phyloP scores from a whole-genome alignment of 2,888 invertebrate species.

The Chesias legatella region DNA sequence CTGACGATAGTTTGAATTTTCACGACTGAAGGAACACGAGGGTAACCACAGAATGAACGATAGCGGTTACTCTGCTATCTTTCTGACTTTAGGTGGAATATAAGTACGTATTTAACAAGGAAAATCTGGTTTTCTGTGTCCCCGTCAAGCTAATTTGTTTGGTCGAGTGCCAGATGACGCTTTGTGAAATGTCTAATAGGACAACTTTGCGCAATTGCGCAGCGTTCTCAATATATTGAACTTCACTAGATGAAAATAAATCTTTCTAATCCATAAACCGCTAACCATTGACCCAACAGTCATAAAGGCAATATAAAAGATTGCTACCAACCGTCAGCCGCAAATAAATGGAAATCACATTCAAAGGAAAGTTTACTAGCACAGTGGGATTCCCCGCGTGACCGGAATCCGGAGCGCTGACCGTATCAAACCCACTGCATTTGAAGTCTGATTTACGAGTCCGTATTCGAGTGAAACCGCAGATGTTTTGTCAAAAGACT shows the following conservation, averaged over 20 bases:
- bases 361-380: constrained; percentile 20
- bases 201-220: too few relatives aligned
- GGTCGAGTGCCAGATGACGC: too few relatives aligned
- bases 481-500: constrained; percentile 16
- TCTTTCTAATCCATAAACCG: constrained; percentile 1
- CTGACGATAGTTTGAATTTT: constrained; percentile 7
- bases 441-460: constrained; percentile 20
- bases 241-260: too few relatives aligned
- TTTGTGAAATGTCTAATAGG: too few relatives aligned
- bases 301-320: constrained; percentile 18
- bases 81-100: too few relatives aligned
- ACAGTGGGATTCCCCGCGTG: constrained; percentile 18
- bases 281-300: too few relatives aligned
- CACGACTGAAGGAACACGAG: constrained; percentile 1
- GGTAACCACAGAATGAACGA: too few relatives aligned
- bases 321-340: constrained; percentile 16
- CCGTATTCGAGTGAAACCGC: constrained; percentile 13
- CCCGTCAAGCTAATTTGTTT: too few relatives aligned
- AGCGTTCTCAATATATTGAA: too few relatives aligned
- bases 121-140: too few relatives aligned
- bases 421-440: constrained; percentile 16
- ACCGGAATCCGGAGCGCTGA: constrained; percentile 19
- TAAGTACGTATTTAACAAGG: too few relatives aligned
- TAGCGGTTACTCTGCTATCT: too few relatives aligned
- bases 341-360: constrained; percentile 18